Percentiles rank a stretch among this genome's conserved stretches.
Evolutionary conservation across 1,140 invertebrate species (phyloP).

Genomic region (Artemia franciscana): DNA sequence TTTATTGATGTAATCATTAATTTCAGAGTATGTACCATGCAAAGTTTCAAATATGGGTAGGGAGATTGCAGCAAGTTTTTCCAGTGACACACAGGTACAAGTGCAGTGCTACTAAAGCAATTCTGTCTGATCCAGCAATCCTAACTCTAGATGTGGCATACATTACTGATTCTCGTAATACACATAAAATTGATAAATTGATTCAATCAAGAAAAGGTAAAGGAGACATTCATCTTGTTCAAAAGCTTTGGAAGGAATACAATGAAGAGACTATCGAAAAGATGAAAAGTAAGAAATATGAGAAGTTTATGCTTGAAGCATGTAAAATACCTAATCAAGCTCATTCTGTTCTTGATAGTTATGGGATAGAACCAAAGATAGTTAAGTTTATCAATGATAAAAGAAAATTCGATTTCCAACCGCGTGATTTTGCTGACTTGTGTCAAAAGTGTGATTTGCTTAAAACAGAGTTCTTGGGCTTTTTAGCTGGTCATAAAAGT

Average conservation of each 20-base stretch:
- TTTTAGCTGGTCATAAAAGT: slow-evolving; percentile 47
- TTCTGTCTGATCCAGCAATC: no score
- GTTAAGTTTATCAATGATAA: slow-evolving; percentile 30
- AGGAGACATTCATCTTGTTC: slow-evolving; percentile 36
- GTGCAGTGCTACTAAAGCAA: no score
- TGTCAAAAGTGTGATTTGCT: slow-evolving; percentile 30
- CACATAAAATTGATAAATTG: slow-evolving; percentile 32
- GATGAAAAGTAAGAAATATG: no score
- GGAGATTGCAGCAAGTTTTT: no score
- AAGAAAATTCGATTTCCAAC: slow-evolving; percentile 26
- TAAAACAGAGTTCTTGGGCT: slow-evolving; percentile 42
- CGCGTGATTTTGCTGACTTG: slow-evolving; percentile 35
- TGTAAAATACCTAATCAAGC: slow-evolving; percentile 47
- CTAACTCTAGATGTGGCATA: slow-evolving; percentile 33
- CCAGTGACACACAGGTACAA: no score
- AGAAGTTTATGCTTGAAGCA: slow-evolving; percentile 29
- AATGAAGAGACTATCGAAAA: slow-evolving; percentile 16
- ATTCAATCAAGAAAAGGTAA: slow-evolving; percentile 37
- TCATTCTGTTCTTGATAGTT: slow-evolving; percentile 33
- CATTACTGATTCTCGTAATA: slow-evolving; percentile 33
- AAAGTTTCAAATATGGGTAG: no score
- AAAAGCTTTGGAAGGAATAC: slow-evolving; percentile 1
- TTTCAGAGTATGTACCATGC: no score
- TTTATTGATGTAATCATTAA: no score
- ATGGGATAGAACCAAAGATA: slow-evolving; percentile 28